Evolutionary conservation across 2,113 vertebrate species (phyloP).

Genomic region (Suncus etruscus): DNA sequence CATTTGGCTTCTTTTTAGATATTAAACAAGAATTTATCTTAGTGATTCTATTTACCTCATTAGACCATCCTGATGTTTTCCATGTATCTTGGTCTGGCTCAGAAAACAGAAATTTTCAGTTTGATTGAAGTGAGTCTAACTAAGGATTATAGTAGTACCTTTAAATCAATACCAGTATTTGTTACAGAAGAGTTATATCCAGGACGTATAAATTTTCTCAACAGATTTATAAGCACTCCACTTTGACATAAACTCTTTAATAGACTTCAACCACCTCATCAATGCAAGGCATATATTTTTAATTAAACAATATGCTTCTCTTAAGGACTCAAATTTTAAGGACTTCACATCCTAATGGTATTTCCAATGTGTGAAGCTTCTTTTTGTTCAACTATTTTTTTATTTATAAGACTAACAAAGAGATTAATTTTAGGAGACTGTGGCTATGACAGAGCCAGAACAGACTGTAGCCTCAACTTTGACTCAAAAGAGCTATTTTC

Average conservation of each 20-base stretch:
- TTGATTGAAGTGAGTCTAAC: background rate
- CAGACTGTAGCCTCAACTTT: background rate
- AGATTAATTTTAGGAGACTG: background rate
- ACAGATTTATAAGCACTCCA: background rate
- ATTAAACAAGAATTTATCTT: background rate
- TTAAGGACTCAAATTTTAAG: background rate
- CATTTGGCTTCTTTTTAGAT: background rate
- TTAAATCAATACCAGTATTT: background rate
- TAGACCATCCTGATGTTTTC: background rate
- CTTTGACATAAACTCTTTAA: background rate
- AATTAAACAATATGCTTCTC: background rate
- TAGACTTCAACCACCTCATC: background rate
- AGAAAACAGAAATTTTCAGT: background rate
- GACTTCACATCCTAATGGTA: background rate
- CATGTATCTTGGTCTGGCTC: background rate
- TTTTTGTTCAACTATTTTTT: background rate
- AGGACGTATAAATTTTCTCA: background rate
- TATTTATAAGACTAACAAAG: background rate
- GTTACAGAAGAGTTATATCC: background rate
- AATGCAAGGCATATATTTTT: background rate
- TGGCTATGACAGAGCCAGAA: background rate
- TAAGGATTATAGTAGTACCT: background rate
- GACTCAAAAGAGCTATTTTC: too few species aligned
- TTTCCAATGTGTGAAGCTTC: background rate
- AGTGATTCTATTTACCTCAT: conserved; percentile 1